Evolutionary conservation across 2,113 vertebrate species (phyloP), one percentile per base, ranked within the genome.

Genomic region (Ptychochromis oligacanthus): DNA sequence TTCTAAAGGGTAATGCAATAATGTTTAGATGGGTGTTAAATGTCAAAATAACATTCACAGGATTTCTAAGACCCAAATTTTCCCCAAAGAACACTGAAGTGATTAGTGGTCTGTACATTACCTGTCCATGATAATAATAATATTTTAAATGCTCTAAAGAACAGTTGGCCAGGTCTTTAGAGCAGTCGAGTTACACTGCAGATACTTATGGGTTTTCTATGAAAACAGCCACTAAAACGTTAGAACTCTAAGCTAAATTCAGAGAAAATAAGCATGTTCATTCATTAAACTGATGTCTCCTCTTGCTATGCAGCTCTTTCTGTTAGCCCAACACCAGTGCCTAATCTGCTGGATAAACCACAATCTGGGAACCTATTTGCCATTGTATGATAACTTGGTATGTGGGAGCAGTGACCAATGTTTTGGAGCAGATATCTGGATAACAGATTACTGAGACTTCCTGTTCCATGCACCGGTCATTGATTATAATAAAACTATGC

Each of bases 301-400:
- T 26, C 20, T 77, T 58, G 43, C 46, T 83, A 59, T 87, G 82
- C 80, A 74, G 28, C 56, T 60, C 61, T 67, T 80, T 88, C 82
- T 88, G 55, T 87, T 85, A 77, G 59, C 61, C 54, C 57, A 54
- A 74, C 80, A 77, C 43, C 82, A 24, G n/a, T 34, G 36, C 15
- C 86, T 88, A 87, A 88, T 93, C 86, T 89, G 62, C 82, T 78
- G 61, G 91, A 86, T 82, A 92, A 94, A 94, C 87, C 81, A 54
- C 2, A 52, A n/a, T 72, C 24, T 31, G 1, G 0, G 6, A 72
- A 72, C 26, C 43, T 31, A 28, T 72, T 72, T 52, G 46, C 26
- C 52, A 72, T 11, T 72, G 65, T 31, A n/a, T 34, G 18, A 31
- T 72, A 28, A 72, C 20, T 31, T 7, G 0, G 17, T 31, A 8